These are phyloP conservation scores for Malurus elegans DNA, from an alignment of 2,113 vertebrate genomes.

Conservation along the genomic window DNA sequence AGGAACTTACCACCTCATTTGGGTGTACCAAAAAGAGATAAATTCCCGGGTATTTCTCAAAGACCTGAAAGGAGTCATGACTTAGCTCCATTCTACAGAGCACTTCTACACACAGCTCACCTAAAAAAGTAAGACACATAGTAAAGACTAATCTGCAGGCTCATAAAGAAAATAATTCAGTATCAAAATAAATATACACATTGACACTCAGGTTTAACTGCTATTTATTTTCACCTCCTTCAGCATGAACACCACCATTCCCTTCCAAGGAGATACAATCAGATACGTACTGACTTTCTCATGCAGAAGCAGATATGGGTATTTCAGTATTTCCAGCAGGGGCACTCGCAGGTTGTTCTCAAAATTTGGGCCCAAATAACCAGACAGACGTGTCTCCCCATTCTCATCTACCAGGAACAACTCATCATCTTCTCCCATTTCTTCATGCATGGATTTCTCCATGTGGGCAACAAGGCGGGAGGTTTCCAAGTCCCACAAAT, in stretches of 20 bases:
- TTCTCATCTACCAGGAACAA: conserved; percentile 76
- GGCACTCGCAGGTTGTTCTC: conserved; percentile 78
- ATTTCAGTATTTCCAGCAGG: conserved; percentile 83
- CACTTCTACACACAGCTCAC: conserved; percentile 78
- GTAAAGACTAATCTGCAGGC: background rate
- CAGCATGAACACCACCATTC: fast-evolving
- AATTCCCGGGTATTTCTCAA: conserved; percentile 82
- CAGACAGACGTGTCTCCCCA: conserved; percentile 65
- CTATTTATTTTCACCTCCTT: background rate
- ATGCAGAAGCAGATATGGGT: conserved; percentile 81
- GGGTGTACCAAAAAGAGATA: conserved; percentile 86
- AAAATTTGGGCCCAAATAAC: conserved; percentile 73
- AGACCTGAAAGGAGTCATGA: conserved; percentile 77
- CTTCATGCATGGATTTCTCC: conserved; percentile 62
- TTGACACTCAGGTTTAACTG: background rate
- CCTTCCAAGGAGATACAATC: fast-evolving
- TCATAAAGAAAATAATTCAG: background rate
- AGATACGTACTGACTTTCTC: conserved; percentile 77
- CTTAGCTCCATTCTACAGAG: conserved; percentile 79
- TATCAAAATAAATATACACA: background rate
- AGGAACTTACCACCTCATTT: conserved; percentile 77
- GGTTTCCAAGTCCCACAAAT: conserved; percentile 80
- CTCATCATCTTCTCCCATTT: conserved; percentile 74
- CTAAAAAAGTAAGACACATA: conserved; percentile 46
- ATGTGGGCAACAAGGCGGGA: conserved; percentile 77